Percentiles rank a stretch among this genome's conserved stretches.
phyloP scores from a whole-genome alignment of 2,888 invertebrate species.

The Carabus problematicus region DNA sequence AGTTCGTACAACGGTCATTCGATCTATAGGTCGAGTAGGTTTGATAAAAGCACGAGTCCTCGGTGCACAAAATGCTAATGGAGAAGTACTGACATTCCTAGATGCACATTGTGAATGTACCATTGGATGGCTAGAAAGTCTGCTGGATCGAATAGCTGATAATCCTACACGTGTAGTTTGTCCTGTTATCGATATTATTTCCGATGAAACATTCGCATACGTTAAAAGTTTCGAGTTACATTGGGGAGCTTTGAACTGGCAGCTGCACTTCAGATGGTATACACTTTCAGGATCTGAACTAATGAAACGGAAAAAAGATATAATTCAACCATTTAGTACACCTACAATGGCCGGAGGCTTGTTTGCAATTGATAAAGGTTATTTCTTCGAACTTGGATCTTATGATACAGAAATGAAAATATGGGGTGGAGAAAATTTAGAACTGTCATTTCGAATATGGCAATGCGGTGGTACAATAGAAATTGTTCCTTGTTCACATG shows the following conservation, averaged over 20 bases:
- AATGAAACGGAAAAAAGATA: constrained; percentile 67
- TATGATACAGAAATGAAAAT: constrained; percentile 80
- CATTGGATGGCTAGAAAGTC: constrained; percentile 70
- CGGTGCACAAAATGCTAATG: constrained; percentile 75
- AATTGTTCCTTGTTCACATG: constrained; percentile 91
- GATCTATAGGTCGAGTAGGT: constrained; percentile 74
- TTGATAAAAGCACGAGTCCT: constrained; percentile 82
- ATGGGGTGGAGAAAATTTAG: constrained; percentile 99
- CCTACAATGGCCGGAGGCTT: constrained; percentile 95
- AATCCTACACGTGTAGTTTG: constrained; percentile 74
- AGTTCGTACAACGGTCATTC: constrained; percentile 69
- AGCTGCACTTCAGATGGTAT: constrained; percentile 69
- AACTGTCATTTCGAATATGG: constrained; percentile 96
- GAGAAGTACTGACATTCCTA: constrained; percentile 84
- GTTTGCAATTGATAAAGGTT: constrained; percentile 85
- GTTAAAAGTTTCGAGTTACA: constrained; percentile 94
- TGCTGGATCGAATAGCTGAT: constrained; percentile 64
- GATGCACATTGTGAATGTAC: constrained; percentile 96
- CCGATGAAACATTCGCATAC: constrained; percentile 95
- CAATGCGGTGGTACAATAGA: constrained; percentile 92
- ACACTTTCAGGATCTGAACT: constrained; percentile 74
- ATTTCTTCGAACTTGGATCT: constrained; percentile 86
- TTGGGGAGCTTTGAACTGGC: constrained; percentile 71
- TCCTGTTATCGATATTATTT: constrained; percentile 93
- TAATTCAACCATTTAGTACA: constrained; percentile 75